Evolutionary conservation across 2,797 vertebrate genomes (phyloP), one percentile per base, ranked within the genome.

Genomic region (Sciurus carolinensis): DNA sequence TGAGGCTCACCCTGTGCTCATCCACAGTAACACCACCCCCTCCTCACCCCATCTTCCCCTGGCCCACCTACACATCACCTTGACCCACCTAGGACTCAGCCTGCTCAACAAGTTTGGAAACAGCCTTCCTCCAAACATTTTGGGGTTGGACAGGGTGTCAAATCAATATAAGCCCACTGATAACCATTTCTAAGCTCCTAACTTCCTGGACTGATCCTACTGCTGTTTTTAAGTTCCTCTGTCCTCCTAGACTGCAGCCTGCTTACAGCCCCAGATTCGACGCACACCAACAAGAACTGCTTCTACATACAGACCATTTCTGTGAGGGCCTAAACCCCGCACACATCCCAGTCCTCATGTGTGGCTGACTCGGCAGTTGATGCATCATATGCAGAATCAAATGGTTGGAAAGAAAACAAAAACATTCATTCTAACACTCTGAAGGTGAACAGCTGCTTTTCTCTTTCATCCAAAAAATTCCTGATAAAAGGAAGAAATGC

Each of bases 401-500:
- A 87, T 39, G 97, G 94, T 81, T 97, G 97, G 98, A 98, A 94
- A 93, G 95, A 97, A 98, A 97, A 98, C 97, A 98, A 98, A 98
- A 92, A 85, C 96, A 83, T 82, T 73, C 42, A 89, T 71, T 94
- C 96, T 96, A 97, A 96, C 93, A 96, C 91, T 98, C 98, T 97
- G 96, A 98, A 98, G 98, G 98, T 98, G 96, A 98, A 98, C 97
- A 98, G 98, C 98, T 98, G 98, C 92, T 98, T 98, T 98, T 98
- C 98, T 77, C 97, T 98, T 98, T 98, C 98, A 98, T 98, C 98
- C 95, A 98, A 98, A 98, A 98, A 98, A 97, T 96, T 98, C 95
- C 98, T 84, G 67, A 97, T 98, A 98, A 98, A 98, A 98, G 97
- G 97, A 98, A 98, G 98, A 98, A 98, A 98, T 98, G 97, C 96